Evolutionary conservation across 2,888 invertebrate genomes (phyloP).

Genomic region (Drosophila robusta): DNA sequence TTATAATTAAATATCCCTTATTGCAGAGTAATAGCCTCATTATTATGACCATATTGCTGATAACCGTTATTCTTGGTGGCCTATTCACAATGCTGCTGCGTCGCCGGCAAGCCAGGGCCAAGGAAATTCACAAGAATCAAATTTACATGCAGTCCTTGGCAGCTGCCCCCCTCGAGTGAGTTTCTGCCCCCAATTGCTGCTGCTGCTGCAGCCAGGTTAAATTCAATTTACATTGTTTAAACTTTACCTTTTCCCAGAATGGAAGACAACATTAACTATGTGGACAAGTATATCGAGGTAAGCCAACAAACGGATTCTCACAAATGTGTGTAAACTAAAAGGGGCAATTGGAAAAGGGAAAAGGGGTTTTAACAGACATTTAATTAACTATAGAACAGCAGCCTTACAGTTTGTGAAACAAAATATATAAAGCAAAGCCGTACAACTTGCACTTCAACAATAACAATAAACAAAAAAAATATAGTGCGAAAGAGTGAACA

Average conservation of each 20-base stretch:
- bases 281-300: constrained; percentile 87
- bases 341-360: too few species aligned
- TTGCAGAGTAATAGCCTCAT: constrained; percentile 61
- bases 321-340: too few species aligned
- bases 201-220: too few species aligned
- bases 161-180: constrained; percentile 60
- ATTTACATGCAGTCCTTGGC: constrained; percentile 64
- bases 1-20: background rate
- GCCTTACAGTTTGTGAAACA: too few species aligned
- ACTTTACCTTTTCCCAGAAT: constrained; percentile 78
- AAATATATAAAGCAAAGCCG: too few species aligned
- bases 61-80: constrained; percentile 46
- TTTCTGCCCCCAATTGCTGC: constrained; percentile 2
- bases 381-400: too few species aligned
- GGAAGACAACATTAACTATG: constrained; percentile 87
- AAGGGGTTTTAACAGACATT: too few species aligned
- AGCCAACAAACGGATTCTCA: too few species aligned
- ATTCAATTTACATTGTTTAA: background rate
- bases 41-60: constrained; percentile 54
- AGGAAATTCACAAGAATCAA: constrained; percentile 61
- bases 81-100: constrained; percentile 45
- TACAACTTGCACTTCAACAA: too few species aligned
- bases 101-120: constrained; percentile 46
- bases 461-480: too few species aligned
- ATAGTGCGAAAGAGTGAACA: too few species aligned